Evolutionary conservation across 2,797 vertebrate species (phyloP).

Genomic region (Cephalopachus bancanus): DNA sequence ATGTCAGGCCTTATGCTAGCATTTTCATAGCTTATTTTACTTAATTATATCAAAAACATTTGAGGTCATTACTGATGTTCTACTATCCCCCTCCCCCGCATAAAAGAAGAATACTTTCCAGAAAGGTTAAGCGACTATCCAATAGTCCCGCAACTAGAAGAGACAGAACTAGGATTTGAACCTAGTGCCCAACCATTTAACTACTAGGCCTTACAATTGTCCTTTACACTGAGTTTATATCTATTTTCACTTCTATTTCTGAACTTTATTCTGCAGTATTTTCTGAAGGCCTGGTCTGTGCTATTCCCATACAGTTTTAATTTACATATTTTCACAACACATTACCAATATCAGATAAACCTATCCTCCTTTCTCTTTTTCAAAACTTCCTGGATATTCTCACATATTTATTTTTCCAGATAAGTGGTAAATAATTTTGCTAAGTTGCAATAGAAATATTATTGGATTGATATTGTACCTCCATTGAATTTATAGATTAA

Average conservation of each 20-base stretch:
- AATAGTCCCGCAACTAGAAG: background rate
- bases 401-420: conserved; percentile 45
- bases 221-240: background rate
- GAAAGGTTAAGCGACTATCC: background rate
- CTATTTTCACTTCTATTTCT: background rate
- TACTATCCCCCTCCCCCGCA: background rate
- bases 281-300: background rate
- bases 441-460: conserved; percentile 3
- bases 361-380: background rate
- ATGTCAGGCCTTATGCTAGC: background rate
- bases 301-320: background rate
- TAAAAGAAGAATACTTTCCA: background rate
- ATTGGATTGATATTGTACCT: conserved; percentile 6
- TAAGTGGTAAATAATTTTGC: conserved; percentile 57
- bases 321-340: background rate
- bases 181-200: background rate
- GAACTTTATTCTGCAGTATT: background rate
- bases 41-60: background rate
- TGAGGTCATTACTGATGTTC: background rate
- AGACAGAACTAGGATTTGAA: background rate
- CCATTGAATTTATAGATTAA: conserved; percentile 61
- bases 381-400: background rate
- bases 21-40: conserved; percentile 20
- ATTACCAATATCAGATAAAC: background rate
- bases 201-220: background rate